A percentile compares a stretch with the other conserved stretches of the same genome.
Evolutionary conservation across 2,888 invertebrate species (phyloP).

Genomic region (Sceliomorpha sp.): DNA sequence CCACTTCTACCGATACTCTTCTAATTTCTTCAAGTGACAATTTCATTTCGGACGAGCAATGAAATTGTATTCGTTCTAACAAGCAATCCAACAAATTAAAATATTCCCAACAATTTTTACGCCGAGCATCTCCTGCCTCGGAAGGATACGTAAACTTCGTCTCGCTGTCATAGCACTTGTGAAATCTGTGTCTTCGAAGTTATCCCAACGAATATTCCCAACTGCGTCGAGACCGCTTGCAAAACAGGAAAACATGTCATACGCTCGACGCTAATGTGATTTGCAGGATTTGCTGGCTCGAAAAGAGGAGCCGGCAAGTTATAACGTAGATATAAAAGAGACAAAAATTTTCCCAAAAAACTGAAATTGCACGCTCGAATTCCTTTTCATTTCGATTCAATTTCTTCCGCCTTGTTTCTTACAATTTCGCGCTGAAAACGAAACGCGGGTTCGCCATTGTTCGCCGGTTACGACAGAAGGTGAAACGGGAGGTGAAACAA

Average conservation of each 20-base stretch:
- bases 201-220: constrained; percentile 34
- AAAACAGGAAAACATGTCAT: constrained; percentile 68
- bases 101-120: too few species aligned
- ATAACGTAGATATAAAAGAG: constrained; percentile 14
- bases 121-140: too few species aligned
- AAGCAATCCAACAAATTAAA: too few species aligned
- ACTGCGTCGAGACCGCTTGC: constrained; percentile 54
- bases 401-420: background rate
- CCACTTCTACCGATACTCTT: too few species aligned
- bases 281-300: constrained; percentile 57
- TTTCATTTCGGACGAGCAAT: too few species aligned
- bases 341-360: constrained; percentile 14
- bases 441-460: too few species aligned
- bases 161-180: constrained; percentile 27
- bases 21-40: too few species aligned
- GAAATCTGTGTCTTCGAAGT: constrained; percentile 38
- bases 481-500: too few species aligned
- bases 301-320: constrained; percentile 33
- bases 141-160: too few species aligned
- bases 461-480: too few species aligned
- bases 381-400: constrained; percentile 7
- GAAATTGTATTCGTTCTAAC: too few species aligned
- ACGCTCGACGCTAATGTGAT: constrained; percentile 66
- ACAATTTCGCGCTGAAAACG: background rate
- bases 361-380: background rate